Conservation (phyloP, 2,888 invertebrate genomes). For the Synanthedon vespiformis region DNA sequence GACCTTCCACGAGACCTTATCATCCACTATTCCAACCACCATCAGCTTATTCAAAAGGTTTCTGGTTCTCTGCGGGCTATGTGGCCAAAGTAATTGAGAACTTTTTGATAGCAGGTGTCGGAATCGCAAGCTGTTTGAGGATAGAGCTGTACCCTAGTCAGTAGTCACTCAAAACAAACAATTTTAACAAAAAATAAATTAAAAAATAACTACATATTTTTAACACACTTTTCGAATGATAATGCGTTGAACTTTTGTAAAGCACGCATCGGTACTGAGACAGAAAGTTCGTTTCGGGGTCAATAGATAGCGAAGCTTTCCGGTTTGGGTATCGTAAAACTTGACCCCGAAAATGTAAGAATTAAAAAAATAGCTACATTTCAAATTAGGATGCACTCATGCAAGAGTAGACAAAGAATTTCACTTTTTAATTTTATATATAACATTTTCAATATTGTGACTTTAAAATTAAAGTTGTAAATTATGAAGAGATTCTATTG, state of each 20-base stretch:
- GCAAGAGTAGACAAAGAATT: slow-evolving; percentile 38
- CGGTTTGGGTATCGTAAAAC: slow-evolving; percentile 36
- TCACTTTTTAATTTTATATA: slow-evolving; percentile 11
- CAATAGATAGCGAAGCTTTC: slow-evolving; percentile 28
- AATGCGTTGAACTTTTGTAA: not conserved
- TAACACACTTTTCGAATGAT: not conserved
- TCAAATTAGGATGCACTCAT: slow-evolving; percentile 45
- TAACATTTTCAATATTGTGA: not conserved
- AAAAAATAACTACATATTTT: not conserved
- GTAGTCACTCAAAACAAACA: too few species aligned
- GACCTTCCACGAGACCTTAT: too few species aligned
- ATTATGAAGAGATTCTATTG: too few species aligned
- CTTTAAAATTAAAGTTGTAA: too few species aligned
- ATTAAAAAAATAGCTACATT: slow-evolving; percentile 57
- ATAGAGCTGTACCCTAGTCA: too few species aligned
- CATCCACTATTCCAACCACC: too few species aligned
- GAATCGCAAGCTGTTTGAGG: too few species aligned
- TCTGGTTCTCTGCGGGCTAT: too few species aligned
- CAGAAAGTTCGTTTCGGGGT: slow-evolving; percentile 40
- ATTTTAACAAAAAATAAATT: too few species aligned
- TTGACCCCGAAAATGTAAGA: slow-evolving; percentile 43
- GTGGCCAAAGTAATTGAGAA: too few species aligned
- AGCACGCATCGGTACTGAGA: slow-evolving; percentile 7
- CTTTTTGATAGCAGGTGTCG: too few species aligned
- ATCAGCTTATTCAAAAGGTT: too few species aligned